Conservation (phyloP, 2,113 vertebrate genomes). For the Pimephales promelas region DNA sequence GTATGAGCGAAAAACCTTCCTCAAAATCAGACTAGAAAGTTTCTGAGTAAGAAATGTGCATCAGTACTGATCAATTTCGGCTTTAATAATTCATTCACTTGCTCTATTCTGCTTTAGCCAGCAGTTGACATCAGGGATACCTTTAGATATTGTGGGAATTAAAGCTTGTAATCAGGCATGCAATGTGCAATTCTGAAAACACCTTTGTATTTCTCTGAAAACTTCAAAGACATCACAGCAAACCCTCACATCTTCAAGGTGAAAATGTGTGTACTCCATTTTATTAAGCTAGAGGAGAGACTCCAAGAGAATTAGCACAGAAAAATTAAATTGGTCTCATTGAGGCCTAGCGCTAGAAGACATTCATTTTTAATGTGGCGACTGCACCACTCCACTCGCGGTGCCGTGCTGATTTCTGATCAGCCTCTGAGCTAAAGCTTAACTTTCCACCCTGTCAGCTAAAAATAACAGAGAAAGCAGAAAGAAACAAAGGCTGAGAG, state of each 20-base stretch:
- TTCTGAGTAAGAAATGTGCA: background rate
- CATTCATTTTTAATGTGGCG: slow-evolving; percentile 50
- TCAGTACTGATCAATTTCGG: slow-evolving; percentile 16
- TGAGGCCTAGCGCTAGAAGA: slow-evolving; percentile 46
- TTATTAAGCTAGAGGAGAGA: slow-evolving; percentile 32
- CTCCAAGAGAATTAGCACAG: slow-evolving; percentile 25
- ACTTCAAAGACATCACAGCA: slow-evolving; percentile 48
- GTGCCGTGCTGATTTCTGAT: slow-evolving; percentile 27
- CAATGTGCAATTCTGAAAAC: slow-evolving; percentile 46
- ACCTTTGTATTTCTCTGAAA: slow-evolving; percentile 47
- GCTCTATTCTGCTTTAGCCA: slow-evolving; percentile 13
- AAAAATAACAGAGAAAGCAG: background rate
- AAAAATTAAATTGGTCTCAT: slow-evolving; percentile 59
- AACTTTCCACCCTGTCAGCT: slow-evolving; percentile 8
- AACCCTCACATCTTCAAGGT: slow-evolving; percentile 50
- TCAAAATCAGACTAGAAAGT: slow-evolving; percentile 15
- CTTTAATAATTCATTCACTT: slow-evolving; percentile 16
- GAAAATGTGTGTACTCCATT: slow-evolving; percentile 28
- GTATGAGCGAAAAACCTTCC: background rate
- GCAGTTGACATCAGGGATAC: slow-evolving; percentile 13
- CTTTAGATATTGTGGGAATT: slow-evolving; percentile 24
- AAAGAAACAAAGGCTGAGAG: background rate
- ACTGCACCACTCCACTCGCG: slow-evolving; percentile 1
- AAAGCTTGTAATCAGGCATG: slow-evolving; percentile 44
- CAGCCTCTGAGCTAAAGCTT: slow-evolving; percentile 17